Percentiles rank a stretch among this genome's conserved stretches.
These are phyloP conservation scores for Hapalemur alaotrensis DNA, from an alignment of 2,797 vertebrate species.

Conservation along the genomic window DNA sequence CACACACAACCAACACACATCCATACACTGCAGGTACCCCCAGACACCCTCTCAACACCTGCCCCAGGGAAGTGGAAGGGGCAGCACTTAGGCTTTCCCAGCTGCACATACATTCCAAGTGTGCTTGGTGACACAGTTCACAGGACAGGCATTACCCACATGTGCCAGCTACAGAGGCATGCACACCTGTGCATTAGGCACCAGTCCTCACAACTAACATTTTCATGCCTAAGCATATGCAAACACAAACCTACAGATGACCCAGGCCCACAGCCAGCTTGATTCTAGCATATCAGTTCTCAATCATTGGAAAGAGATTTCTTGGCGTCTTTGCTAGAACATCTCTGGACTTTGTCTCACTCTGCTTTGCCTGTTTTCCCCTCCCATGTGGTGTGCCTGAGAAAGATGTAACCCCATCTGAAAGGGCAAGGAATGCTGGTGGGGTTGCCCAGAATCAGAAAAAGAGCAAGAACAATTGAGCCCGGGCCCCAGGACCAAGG, in stretches of 20 bases:
- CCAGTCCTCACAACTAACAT: not conserved
- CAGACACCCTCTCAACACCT: not conserved
- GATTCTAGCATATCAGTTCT: not conserved
- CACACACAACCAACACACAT: not conserved
- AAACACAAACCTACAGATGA: not conserved
- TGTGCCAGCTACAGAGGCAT: not conserved
- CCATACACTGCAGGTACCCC: not conserved
- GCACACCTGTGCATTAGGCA: not conserved
- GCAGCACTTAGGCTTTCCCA: not conserved
- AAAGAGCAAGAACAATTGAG: not conserved
- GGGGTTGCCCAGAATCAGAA: not conserved
- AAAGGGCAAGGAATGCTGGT: not conserved
- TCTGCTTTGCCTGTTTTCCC: not conserved
- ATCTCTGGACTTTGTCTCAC: not conserved
- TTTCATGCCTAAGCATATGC: not conserved
- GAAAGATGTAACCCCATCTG: not conserved
- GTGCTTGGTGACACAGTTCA: not conserved
- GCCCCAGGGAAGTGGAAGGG: not conserved
- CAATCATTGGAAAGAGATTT: not conserved
- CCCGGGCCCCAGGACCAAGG: not conserved
- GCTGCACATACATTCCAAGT: not conserved
- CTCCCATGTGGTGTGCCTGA: not conserved
- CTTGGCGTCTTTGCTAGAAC: constrained; percentile 7
- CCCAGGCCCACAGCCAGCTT: not conserved
- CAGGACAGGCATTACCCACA: not conserved